A percentile compares a stretch with the other conserved stretches of the same genome.
Evolutionary conservation across 2,113 vertebrate genomes (phyloP).

Genomic region (Microcebus griseorufus): DNA sequence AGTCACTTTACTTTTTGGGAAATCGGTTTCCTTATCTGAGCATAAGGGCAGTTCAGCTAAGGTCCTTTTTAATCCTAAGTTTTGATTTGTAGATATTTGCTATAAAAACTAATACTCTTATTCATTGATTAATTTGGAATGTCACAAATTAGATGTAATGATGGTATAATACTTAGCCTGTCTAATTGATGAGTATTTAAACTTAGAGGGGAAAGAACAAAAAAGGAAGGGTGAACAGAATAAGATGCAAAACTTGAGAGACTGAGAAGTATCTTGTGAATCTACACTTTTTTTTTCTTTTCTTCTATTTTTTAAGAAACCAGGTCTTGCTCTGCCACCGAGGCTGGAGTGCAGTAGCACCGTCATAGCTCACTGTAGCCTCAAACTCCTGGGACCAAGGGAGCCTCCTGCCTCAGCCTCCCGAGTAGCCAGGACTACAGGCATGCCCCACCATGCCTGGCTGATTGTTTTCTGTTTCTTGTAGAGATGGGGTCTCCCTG

Average conservation of each 20-base stretch:
- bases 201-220: background rate
- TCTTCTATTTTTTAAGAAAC: too few species aligned
- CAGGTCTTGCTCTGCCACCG: too few species aligned
- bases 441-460: too few species aligned
- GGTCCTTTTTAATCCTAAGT: background rate
- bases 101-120: background rate
- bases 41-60: background rate
- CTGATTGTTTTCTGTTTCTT: too few species aligned
- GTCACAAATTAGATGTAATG: background rate
- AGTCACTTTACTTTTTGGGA: background rate
- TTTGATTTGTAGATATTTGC: background rate
- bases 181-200: background rate
- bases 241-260: background rate
- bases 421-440: too few species aligned
- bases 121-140: background rate
- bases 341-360: too few species aligned
- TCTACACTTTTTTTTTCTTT: background rate
- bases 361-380: too few species aligned
- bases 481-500: too few species aligned
- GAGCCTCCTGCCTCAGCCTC: too few species aligned
- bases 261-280: background rate
- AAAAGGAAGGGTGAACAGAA: background rate
- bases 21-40: background rate
- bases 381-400: too few species aligned
- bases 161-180: background rate